A percentile compares a stretch with the other conserved stretches of the same genome.
These are phyloP conservation scores for Nymphalis c-album DNA, from an alignment of 2,888 invertebrate species.

Conservation along the genomic window DNA sequence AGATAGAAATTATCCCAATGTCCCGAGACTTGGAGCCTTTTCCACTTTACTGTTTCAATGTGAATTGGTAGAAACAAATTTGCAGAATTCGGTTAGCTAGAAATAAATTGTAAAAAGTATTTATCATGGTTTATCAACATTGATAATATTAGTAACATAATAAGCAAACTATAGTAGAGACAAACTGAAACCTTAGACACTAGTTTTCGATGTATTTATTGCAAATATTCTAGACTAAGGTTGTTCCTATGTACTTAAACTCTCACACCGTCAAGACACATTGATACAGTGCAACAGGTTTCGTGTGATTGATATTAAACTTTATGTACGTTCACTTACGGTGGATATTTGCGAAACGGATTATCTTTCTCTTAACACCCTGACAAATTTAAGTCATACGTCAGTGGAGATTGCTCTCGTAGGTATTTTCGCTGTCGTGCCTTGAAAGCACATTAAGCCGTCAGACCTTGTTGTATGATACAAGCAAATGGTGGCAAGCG, in stretches of 20 bases:
- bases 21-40: too few relatives aligned
- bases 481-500: constrained; percentile 2
- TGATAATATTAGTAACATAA: not conserved
- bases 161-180: too few relatives aligned
- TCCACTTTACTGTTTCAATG: too few relatives aligned
- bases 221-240: not conserved
- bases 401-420: constrained; percentile 7
- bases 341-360: not conserved
- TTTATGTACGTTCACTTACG: not conserved
- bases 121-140: too few relatives aligned
- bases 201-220: too few relatives aligned
- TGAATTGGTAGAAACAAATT: too few relatives aligned
- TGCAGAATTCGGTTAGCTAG: too few relatives aligned
- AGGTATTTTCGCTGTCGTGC: constrained; percentile 2
- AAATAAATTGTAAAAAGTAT: too few relatives aligned
- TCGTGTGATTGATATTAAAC: not conserved
- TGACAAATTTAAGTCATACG: constrained; percentile 9
- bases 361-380: not conserved
- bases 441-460: constrained; percentile 13
- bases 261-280: not conserved
- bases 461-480: constrained; percentile 1
- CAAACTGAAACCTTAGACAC: not conserved
- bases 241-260: not conserved
- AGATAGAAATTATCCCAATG: too few relatives aligned
- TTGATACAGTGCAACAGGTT: constrained; percentile 10